Evolutionary conservation across 2,888 invertebrate species (phyloP), one percentile per base, ranked within the genome.

Genomic region (Saturnia pavonia): DNA sequence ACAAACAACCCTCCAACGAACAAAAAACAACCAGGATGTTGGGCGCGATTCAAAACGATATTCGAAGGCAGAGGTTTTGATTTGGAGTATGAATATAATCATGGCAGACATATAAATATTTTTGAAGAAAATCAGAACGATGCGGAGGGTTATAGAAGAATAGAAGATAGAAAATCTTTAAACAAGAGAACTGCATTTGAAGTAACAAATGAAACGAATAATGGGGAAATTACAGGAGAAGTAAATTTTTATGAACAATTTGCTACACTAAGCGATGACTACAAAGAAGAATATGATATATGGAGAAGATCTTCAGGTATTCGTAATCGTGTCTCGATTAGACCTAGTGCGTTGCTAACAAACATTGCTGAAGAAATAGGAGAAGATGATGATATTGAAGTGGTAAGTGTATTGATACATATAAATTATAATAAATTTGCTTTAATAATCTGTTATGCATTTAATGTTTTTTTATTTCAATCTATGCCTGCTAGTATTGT

Each of bases 191-290:
- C 68, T 63, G 27, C 42, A 78, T 77, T 72, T 70, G 73, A 11
- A 72, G 69, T 70, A 14, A 83, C 83, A 68, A 79, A 67, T 48
- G 75, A 80, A 16, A 65, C 65, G 19, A 40, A 40, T 65, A 89
- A 88, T 45, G 88, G 83, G n/a, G 90, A 90, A 68, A 72, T 88
- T 11, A 77, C 80, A 19, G 87, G 85, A 19, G 86, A 85, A 16
- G 85, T 87, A 25, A 89, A 94, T 75, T 93, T 94, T 77, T 93
- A 93, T 74, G 94, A 94, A 73, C 94, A 94, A 78, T 92, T 94
- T 73, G 89, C 92, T 22, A 83, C 86, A 69, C 78, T 91, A 54
- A 83, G 78, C 14, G 91, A 91, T 77, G 90, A 91, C 57, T 77
- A 76, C 1, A 89, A 88, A 63, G 85, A 87, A 3, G 90, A 89